Evolutionary conservation across 2,888 invertebrate genomes (phyloP).

Genomic region (Trileptium ribeirensis): DNA sequence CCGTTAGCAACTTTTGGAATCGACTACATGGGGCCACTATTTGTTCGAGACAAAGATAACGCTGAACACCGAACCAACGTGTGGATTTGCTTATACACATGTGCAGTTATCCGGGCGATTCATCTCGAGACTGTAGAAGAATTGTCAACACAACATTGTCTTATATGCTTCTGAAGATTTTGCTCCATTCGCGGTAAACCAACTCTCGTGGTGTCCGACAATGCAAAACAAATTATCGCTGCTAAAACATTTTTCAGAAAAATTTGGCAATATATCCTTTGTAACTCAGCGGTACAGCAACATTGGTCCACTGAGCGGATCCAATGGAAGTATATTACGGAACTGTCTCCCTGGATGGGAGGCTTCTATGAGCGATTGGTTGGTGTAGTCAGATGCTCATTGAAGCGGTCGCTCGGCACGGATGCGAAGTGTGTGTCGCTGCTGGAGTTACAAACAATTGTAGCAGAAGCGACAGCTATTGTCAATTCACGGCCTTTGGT

Average conservation of each 20-base stretch:
- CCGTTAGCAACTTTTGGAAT: not conserved
- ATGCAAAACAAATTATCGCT: constrained; percentile 50
- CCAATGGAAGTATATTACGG: not conserved
- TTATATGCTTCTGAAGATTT: constrained; percentile 47
- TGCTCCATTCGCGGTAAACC: constrained; percentile 41
- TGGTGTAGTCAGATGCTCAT: not conserved
- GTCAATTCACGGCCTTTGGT: no score
- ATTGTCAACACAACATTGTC: constrained; percentile 44
- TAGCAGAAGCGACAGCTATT: no score
- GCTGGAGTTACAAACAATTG: no score
- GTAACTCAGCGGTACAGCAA: not conserved
- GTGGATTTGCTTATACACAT: constrained; percentile 24
- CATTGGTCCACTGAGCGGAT: not conserved
- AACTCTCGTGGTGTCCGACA: constrained; percentile 49
- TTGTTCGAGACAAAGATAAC: not conserved
- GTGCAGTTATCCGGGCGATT: constrained; percentile 8
- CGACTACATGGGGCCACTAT: constrained; percentile 11
- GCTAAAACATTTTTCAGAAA: constrained; percentile 16
- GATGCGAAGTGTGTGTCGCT: no score
- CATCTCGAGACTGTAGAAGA: constrained; percentile 25
- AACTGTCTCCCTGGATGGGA: not conserved
- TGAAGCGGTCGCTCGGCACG: not conserved
- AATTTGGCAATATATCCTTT: no score
- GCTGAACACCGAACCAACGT: not conserved
- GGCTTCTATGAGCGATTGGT: not conserved